Percentiles rank a stretch among this genome's conserved stretches.
phyloP scores from a whole-genome alignment of 1,140 invertebrate genomes.

The Nebria ingens region DNA sequence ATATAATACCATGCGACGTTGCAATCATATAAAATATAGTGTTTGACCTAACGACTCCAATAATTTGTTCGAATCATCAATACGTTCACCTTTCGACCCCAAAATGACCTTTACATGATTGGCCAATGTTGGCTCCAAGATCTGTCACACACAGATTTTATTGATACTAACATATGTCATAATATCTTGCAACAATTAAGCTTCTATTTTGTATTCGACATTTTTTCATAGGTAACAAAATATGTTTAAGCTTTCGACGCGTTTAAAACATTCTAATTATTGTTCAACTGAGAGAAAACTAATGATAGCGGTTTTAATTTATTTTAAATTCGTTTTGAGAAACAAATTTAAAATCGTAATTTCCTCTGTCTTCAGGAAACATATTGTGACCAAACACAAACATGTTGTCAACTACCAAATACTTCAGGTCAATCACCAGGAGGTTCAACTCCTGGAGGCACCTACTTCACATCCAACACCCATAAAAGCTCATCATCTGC shows the following conservation, averaged over 20 bases:
- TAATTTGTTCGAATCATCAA: background rate
- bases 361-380: constrained; percentile 38
- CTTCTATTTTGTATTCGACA: background rate
- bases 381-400: constrained; percentile 38
- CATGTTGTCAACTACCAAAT: constrained; percentile 37
- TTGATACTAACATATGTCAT: background rate
- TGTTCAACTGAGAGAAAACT: no score
- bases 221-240: no score
- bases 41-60: background rate
- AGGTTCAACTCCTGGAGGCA: background rate
- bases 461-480: constrained; percentile 12
- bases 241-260: no score
- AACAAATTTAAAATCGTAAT: background rate
- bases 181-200: background rate
- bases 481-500: constrained; percentile 17
- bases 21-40: no score
- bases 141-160: background rate
- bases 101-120: background rate
- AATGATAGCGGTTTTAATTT: no score
- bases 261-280: no score
- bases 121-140: background rate
- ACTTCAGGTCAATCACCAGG: constrained; percentile 9
- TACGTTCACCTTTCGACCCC: background rate
- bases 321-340: no score
- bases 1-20: no score